phyloP scores from a whole-genome alignment of 2,797 vertebrate species.

The Parauchenoglanis ngamensis region DNA sequence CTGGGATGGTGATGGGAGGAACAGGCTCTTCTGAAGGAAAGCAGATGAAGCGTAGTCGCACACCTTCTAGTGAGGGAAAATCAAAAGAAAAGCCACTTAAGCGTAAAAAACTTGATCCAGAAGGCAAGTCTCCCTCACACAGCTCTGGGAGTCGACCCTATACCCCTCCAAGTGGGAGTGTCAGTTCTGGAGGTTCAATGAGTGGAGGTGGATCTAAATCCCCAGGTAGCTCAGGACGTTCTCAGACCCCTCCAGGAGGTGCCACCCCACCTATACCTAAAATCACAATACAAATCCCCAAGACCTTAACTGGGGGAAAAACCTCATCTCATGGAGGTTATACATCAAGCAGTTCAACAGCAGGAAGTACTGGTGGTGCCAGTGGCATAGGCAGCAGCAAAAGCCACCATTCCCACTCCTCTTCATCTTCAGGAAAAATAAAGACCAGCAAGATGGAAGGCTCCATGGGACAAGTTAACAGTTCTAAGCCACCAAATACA shows the following conservation, averaged over 20 bases:
- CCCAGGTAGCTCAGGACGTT: constrained; percentile 91
- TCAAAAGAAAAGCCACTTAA: constrained; percentile 96
- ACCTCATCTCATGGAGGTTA: constrained; percentile 92
- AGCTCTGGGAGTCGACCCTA: constrained; percentile 91
- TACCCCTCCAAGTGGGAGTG: constrained; percentile 91
- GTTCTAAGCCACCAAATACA: constrained; percentile 83
- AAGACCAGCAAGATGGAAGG: constrained; percentile 92
- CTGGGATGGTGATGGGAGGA: constrained; percentile 73
- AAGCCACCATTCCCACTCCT: constrained; percentile 96
- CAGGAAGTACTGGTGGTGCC: constrained; percentile 69
- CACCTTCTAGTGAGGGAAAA: constrained; percentile 94
- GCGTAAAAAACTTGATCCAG: constrained; percentile 91
- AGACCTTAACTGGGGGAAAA: constrained; percentile 92
- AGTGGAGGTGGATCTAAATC: constrained; percentile 95
- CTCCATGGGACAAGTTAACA: constrained; percentile 80
- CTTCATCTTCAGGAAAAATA: constrained; percentile 91
- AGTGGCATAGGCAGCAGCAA: constrained; percentile 81
- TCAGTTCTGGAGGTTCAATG: constrained; percentile 80
- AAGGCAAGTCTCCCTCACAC: constrained; percentile 95
- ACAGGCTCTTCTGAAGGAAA: constrained; percentile 83
- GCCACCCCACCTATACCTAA: constrained; percentile 96
- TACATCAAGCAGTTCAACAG: constrained; percentile 84
- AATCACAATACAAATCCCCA: constrained; percentile 97
- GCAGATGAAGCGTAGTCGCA: constrained; percentile 92
- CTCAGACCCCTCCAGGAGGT: constrained; percentile 94